A percentile compares a stretch with the other conserved stretches of the same genome.
phyloP scores from a whole-genome alignment of 2,888 invertebrate species.

The Caenorhabditis doughertyi region DNA sequence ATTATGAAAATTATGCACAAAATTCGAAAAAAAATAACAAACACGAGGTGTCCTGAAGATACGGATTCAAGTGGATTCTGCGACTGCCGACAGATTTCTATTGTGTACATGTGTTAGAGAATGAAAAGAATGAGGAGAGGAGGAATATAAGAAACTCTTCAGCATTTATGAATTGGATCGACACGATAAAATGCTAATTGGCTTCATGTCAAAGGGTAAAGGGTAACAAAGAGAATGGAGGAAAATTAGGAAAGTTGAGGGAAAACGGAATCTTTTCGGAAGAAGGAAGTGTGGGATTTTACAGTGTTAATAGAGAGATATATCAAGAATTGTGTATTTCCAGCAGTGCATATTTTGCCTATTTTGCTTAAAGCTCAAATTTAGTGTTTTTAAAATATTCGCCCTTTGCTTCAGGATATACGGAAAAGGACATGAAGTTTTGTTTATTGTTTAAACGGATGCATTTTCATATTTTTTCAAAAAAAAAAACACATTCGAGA shows the following conservation, averaged over 20 bases:
- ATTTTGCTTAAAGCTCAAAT: too few relatives aligned
- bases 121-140: neutral
- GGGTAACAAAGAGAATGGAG: neutral
- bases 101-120: slow-evolving; percentile 57
- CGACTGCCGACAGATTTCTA: slow-evolving; percentile 13
- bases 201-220: slow-evolving; percentile 46
- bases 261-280: neutral
- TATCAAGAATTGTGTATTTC: too few relatives aligned
- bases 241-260: neutral
- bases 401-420: too few relatives aligned
- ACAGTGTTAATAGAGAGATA: too few relatives aligned
- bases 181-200: slow-evolving; percentile 60
- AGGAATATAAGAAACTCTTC: neutral
- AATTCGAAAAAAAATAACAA: slow-evolving; percentile 4
- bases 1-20: neutral
- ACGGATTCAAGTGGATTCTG: slow-evolving; percentile 37
- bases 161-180: slow-evolving; percentile 48
- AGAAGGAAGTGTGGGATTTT: too few relatives aligned
- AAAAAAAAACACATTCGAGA: neutral
- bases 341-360: too few relatives aligned
- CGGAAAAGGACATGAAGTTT: too few relatives aligned
- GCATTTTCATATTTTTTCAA: too few relatives aligned
- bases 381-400: too few relatives aligned
- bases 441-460: too few relatives aligned
- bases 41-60: neutral